A percentile compares a stretch with the other conserved stretches of the same genome.
Evolutionary conservation across 2,113 vertebrate species (phyloP).

Genomic region (Limanda limanda): DNA sequence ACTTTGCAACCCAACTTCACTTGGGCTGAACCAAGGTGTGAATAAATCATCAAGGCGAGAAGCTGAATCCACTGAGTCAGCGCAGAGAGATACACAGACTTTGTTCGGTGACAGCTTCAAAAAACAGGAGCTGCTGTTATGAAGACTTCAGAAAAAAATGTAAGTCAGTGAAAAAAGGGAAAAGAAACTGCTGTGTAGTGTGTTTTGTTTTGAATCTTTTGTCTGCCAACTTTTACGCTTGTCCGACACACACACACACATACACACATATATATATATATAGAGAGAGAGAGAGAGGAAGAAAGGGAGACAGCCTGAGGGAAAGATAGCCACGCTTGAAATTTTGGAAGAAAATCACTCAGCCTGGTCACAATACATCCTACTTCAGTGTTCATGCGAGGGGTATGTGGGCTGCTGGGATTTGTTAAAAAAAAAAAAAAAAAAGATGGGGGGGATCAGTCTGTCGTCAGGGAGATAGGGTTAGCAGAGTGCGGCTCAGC

Average conservation of each 20-base stretch:
- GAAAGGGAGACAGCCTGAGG: constrained; percentile 19
- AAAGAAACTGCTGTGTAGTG: constrained; percentile 3
- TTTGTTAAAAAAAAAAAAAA: constrained; percentile 7
- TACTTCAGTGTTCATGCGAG: constrained; percentile 42
- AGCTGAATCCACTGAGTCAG: constrained; percentile 22
- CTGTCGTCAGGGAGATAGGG: constrained; percentile 58
- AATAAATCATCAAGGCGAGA: constrained; percentile 27
- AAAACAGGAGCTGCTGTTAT: neutral
- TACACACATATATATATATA: neutral
- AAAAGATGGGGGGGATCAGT: constrained; percentile 26
- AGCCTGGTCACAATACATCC: constrained; percentile 45
- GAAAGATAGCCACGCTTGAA: constrained; percentile 40
- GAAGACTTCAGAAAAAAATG: neutral
- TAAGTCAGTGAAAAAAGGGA: neutral
- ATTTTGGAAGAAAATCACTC: constrained; percentile 56
- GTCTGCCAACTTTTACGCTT: constrained; percentile 17
- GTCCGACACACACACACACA: constrained; percentile 8
- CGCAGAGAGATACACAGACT: neutral
- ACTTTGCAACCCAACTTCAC: neutral
- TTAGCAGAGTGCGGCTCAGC: constrained; percentile 13
- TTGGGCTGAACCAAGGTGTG: constrained; percentile 7
- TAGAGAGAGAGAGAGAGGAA: neutral
- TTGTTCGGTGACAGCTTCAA: constrained; percentile 21
- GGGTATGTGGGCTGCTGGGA: constrained; percentile 29
- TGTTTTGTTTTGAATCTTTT: constrained; percentile 23